Base-by-base conservation (phyloP, 2,113 vertebrate species). In the Rhabdomys dilectus region DNA sequence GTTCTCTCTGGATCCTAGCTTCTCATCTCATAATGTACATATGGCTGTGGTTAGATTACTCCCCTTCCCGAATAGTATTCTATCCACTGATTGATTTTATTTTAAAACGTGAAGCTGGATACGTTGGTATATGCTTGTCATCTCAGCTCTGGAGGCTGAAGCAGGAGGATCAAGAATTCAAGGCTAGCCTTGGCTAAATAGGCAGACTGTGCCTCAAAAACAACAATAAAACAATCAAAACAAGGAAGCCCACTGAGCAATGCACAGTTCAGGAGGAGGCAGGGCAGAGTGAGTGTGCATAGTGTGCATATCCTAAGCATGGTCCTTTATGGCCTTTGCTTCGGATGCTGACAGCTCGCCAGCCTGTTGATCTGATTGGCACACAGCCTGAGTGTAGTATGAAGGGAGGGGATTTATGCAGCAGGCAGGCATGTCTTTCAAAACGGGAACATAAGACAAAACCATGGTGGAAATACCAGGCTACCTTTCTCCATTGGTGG, bases 271-370 rank as follows among this genome's bases (percentile, higher is more conserved):
- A 15, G 48, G 66, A 87, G 77, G 22, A 78, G 45, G 36, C 48
- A 80, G 72, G 89, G 82, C 42, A 60, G 58, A 36, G 48, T 19
- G 29, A 22, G 48, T 24, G 72, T 22, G 13, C 1, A n/a, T n/a
- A n/a, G n/a, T n/a, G n/a, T n/a, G n/a, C n/a, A n/a, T n/a, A n/a
- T n/a, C n/a, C n/a, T n/a, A n/a, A n/a, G n/a, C n/a, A 0, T 0
- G 16, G 53, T 76, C 51, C 76, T 95, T 77, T 82, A 22, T 3
- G 12, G 58, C 82, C 77, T 95, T 96, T 89, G 66, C 84, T 80
- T 36, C 53, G 68, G 68, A 60, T 56, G 70, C 82, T 19, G n/a
- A 58, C 26, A 36, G 3, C 68, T 91, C 17, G 45, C 51, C 48
- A 34, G 1, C 7, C 34, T 48, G 15, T 60, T 75, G 24, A 19